Evolutionary conservation across 2,797 vertebrate genomes (phyloP), one percentile per base, ranked within the genome.

Genomic region (Podarcis lilfordi): DNA sequence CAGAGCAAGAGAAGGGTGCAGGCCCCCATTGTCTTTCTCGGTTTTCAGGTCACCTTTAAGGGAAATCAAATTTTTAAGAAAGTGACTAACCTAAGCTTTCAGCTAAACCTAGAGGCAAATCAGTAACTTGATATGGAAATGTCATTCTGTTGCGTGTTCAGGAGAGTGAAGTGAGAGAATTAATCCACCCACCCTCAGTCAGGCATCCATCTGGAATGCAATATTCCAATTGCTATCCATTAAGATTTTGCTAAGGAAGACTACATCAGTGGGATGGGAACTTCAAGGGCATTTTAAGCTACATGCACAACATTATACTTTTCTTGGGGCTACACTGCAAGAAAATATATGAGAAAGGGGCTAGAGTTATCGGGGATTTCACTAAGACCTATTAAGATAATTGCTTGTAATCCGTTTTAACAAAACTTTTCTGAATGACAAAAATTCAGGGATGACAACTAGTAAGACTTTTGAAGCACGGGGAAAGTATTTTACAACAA

Each of bases 31-130:
- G 55, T 92, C 91, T 77, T 17, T 89, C 91, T 89, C 11, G 37
- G 29, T 10, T 85, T 89, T 50, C 86, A 89, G 15, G 66, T 90
- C 80, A 75, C 27, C 50, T 83, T 89, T 59, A 85, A 25, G 29
- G 1, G 90, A 84, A 88, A 35, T 66, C 27, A 61, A 25, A 84
- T 86, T 88, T 89, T 89, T 86, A 86, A 89, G 88, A 72, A 90
- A 93, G 23, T 84, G 84, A 37, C 29, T 77, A 88, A 88, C 2
- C 2, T 68, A 91, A 84, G 27, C 19, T 19, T 93, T 89, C 89
- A 89, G 82, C 23, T 88, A 91, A 88, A 80, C 9, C 74, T 91
- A 29, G 85, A 76, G 40, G n/a, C 17, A 21, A 72, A 85, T 4
- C 15, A 66, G 59, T 85, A 90, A 86, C 80, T 94, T 91, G 8